These are phyloP conservation scores for Eupithecia centaureata DNA, from an alignment of 2,888 invertebrate genomes.

Conservation along the genomic window DNA sequence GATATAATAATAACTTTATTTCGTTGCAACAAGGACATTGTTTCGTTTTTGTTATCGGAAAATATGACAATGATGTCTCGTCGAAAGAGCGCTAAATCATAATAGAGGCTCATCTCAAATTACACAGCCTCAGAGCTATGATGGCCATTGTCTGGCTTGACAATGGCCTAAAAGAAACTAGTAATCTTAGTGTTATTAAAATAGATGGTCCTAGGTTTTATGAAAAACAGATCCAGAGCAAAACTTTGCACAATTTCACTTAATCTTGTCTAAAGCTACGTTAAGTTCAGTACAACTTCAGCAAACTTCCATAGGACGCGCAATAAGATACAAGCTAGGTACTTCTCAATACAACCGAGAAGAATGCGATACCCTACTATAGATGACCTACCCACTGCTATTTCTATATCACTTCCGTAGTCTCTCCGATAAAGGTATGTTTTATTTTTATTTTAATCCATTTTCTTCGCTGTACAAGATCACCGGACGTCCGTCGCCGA, in stretches of 20 bases:
- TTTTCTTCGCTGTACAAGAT: constrained; percentile 72
- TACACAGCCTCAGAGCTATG: not conserved
- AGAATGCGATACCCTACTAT: constrained; percentile 26
- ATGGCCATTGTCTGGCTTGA: not conserved
- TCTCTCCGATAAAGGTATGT: constrained; percentile 50
- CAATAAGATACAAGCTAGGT: constrained; percentile 26
- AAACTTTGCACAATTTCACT: constrained; percentile 6
- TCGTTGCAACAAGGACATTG: not conserved
- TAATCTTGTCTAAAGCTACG: not conserved
- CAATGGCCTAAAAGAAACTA: not conserved
- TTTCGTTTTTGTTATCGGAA: constrained; percentile 2
- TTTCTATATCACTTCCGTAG: constrained; percentile 40
- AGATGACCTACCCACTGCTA: constrained; percentile 14
- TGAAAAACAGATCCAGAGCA: not conserved
- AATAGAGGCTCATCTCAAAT: constrained; percentile 1
- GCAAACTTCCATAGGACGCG: constrained; percentile 15
- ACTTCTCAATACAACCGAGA: constrained; percentile 36
- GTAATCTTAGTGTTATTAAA: not conserved
- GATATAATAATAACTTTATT: not conserved
- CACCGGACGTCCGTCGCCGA: constrained; percentile 71
- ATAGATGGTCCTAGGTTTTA: not conserved
- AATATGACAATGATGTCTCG: not conserved
- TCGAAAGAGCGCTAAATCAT: not conserved
- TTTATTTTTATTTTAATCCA: constrained; percentile 76
- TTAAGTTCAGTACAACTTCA: constrained; percentile 2